phyloP scores from a whole-genome alignment of 2,797 vertebrate species.

The Molossus alvarezi region DNA sequence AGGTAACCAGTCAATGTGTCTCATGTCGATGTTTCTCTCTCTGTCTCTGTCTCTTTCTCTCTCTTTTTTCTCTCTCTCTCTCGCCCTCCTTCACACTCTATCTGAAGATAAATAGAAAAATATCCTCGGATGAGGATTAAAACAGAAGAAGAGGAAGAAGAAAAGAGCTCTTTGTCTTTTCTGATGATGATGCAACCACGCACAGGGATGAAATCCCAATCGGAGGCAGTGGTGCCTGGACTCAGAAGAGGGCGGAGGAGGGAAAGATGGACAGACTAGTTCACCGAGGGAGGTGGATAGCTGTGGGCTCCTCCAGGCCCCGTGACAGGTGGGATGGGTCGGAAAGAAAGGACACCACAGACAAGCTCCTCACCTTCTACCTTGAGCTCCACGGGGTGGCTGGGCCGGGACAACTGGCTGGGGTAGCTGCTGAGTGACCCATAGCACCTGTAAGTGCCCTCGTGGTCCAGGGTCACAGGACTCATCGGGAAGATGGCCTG shows the following conservation, averaged over 20 bases:
- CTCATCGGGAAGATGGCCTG: not conserved
- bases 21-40: not conserved
- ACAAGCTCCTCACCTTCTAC: constrained; percentile 4
- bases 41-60: not conserved
- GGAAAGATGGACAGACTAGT: not conserved
- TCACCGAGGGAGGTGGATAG: not conserved
- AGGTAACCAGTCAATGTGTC: not conserved
- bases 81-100: not conserved
- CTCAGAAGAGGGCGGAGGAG: not conserved
- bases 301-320: not conserved
- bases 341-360: not conserved
- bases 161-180: not conserved
- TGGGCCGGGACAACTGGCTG: not conserved
- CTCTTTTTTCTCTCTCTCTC: not conserved
- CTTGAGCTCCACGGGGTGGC: not conserved
- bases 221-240: not conserved
- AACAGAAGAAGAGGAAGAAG: not conserved
- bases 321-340: not conserved
- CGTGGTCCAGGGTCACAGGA: not conserved
- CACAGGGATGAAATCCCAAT: too few species aligned
- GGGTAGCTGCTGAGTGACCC: not conserved
- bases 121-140: not conserved
- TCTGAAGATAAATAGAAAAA: not conserved
- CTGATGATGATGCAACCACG: not conserved
- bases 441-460: not conserved